These are phyloP conservation scores for Crocidura indochinensis DNA, from an alignment of 2,797 vertebrate species.

Conservation along the genomic window DNA sequence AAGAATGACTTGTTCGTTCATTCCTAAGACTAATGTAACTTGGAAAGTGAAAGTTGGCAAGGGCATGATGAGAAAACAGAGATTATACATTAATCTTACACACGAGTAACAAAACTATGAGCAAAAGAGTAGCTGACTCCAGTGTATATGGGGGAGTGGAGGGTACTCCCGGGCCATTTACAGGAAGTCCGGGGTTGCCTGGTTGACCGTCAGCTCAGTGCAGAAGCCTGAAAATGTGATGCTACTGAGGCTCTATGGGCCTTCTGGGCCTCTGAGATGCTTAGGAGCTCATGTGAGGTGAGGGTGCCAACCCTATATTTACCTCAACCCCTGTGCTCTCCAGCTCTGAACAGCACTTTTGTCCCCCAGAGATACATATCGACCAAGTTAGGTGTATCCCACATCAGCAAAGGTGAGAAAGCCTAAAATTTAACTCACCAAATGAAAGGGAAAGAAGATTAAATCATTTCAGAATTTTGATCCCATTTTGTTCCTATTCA, in stretches of 20 bases:
- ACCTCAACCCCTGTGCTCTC: too few species aligned
- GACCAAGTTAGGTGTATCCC: conserved; percentile 10
- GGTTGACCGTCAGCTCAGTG: too few species aligned
- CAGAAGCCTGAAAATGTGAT: too few species aligned
- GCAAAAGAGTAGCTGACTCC: conserved; percentile 1
- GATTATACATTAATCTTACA: not conserved
- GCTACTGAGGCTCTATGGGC: too few species aligned
- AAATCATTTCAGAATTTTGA: conserved; percentile 53
- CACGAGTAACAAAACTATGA: not conserved
- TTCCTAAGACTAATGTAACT: not conserved
- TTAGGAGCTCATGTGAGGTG: too few species aligned
- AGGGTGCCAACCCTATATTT: too few species aligned
- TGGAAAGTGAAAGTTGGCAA: conserved; percentile 19
- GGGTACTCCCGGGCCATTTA: too few species aligned
- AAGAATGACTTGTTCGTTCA: not conserved
- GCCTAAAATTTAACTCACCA: conserved; percentile 16
- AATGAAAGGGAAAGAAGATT: conserved; percentile 13
- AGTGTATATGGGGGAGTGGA: too few species aligned
- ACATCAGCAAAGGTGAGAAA: conserved; percentile 19
- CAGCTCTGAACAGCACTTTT: too few species aligned
- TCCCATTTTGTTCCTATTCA: not conserved
- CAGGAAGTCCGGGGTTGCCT: too few species aligned
- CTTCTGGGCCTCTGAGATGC: too few species aligned
- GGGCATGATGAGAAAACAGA: not conserved
- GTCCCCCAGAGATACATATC: not conserved